Evolutionary conservation across 1,140 invertebrate species (phyloP).

Genomic region (Neodiprion pinetum): DNA sequence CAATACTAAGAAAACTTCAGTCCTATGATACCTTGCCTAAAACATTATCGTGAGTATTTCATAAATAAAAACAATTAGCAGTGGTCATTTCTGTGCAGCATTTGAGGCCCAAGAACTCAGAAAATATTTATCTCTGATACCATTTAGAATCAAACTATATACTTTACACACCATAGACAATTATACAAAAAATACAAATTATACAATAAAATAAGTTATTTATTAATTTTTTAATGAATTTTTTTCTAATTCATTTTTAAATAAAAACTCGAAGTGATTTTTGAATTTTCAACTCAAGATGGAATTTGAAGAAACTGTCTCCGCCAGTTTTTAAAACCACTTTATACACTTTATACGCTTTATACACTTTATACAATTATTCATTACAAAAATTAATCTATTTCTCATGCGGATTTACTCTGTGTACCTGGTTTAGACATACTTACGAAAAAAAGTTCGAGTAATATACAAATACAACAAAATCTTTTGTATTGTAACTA

Average conservation of each 20-base stretch:
- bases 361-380: too few species aligned
- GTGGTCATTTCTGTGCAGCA: neutral
- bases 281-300: too few species aligned
- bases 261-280: too few species aligned
- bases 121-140: neutral
- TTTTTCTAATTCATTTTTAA: neutral
- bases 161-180: neutral
- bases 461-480: too few species aligned
- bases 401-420: too few species aligned
- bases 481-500: too few species aligned
- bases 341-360: too few species aligned
- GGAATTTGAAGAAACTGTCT: too few species aligned
- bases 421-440: too few species aligned
- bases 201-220: neutral
- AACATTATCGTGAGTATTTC: neutral
- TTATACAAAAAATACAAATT: neutral
- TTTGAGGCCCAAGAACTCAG: neutral
- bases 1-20: neutral
- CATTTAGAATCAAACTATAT: neutral
- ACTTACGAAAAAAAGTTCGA: too few species aligned
- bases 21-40: neutral
- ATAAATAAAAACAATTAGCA: neutral
- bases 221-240: neutral
- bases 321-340: too few species aligned
- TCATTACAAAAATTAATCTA: too few species aligned